Conservation (phyloP, 2,888 invertebrate species). For the Lottia scabra region DNA sequence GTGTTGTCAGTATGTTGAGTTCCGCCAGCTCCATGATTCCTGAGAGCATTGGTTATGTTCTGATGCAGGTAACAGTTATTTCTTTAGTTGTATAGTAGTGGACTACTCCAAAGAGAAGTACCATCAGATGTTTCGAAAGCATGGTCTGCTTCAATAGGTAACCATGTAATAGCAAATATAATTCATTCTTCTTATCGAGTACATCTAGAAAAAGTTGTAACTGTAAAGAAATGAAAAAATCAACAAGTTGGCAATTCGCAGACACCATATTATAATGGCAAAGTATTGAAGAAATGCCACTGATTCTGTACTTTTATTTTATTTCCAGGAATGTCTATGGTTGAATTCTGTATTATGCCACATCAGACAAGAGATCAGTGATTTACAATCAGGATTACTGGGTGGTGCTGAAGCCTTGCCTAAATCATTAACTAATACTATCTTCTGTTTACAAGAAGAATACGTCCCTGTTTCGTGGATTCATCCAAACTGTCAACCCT, state of each 20-base stretch:
- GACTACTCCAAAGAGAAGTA: no score
- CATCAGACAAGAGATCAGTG: constrained; percentile 60
- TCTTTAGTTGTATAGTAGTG: no score
- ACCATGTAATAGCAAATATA: no score
- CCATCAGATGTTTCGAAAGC: no score
- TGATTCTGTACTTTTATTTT: background rate
- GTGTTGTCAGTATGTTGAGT: constrained; percentile 58
- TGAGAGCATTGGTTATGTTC: constrained; percentile 62
- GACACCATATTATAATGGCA: no score
- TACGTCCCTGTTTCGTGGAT: constrained; percentile 65
- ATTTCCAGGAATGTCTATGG: constrained; percentile 64
- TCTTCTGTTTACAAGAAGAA: constrained; percentile 58
- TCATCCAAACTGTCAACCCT: constrained; percentile 65
- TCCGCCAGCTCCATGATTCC: constrained; percentile 60
- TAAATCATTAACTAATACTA: constrained; percentile 42
- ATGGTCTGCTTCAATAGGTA: no score
- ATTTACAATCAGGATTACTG: constrained; percentile 54
- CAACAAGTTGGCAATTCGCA: no score
- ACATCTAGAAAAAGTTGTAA: no score
- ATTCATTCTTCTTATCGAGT: no score
- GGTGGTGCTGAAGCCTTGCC: constrained; percentile 61
- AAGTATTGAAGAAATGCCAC: no score
- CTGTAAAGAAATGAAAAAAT: no score
- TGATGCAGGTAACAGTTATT: constrained; percentile 55
- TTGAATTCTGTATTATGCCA: constrained; percentile 62